A percentile compares a stretch with the other conserved stretches of the same genome.
Evolutionary conservation across 2,888 invertebrate genomes (phyloP).

Genomic region (Brachylomia viminalis): DNA sequence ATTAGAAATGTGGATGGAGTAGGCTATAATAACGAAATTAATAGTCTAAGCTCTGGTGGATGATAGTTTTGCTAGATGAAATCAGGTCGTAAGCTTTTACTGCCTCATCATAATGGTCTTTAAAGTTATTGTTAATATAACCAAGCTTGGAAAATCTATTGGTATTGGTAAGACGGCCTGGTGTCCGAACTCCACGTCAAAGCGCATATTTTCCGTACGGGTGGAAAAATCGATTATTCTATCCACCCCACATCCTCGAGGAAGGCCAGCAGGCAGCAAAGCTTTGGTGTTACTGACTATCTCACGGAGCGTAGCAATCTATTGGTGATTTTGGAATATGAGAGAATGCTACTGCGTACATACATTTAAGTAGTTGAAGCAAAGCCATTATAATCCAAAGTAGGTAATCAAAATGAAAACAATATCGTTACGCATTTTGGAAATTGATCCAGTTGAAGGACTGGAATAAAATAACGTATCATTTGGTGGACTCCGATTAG

Average conservation of each 20-base stretch:
- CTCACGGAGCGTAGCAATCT: background rate
- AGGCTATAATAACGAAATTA: slow-evolving; percentile 2
- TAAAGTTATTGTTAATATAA: background rate
- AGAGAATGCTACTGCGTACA: background rate
- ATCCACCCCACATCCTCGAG: background rate
- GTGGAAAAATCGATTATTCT: background rate
- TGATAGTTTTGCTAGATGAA: background rate
- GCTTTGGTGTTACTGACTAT: background rate
- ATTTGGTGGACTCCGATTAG: background rate
- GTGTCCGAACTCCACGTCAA: background rate
- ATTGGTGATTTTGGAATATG: background rate
- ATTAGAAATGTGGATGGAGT: slow-evolving; percentile 1
- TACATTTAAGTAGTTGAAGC: background rate
- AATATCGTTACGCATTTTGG: background rate
- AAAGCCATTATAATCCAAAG: background rate
- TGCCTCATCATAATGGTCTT: background rate
- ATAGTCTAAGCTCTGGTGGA: background rate
- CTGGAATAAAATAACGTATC: background rate
- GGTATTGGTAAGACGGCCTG: background rate
- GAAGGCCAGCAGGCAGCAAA: background rate
- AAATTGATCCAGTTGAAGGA: background rate
- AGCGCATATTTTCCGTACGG: background rate
- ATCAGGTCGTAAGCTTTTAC: slow-evolving; percentile 7
- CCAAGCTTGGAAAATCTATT: background rate
- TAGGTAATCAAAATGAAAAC: background rate